phyloP scores from a whole-genome alignment of 2,113 vertebrate species.

The Pelusios castaneus region DNA sequence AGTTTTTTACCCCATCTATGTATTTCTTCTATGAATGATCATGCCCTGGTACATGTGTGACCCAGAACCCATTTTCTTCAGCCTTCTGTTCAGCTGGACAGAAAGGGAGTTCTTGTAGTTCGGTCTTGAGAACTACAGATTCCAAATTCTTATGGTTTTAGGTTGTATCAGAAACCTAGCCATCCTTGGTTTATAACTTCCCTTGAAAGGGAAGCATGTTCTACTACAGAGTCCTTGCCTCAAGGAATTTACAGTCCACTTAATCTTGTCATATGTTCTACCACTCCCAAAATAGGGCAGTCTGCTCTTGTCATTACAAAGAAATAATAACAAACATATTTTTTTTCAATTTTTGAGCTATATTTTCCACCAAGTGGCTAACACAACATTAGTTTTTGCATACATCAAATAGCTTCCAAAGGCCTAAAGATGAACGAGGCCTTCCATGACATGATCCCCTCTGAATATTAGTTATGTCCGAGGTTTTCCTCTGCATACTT shows the following conservation, averaged over 20 bases:
- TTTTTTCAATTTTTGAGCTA: neutral
- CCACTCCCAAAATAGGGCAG: neutral
- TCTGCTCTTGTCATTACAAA: neutral
- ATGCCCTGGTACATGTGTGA: neutral
- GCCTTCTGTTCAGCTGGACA: neutral
- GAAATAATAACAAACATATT: neutral
- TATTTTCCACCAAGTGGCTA: neutral
- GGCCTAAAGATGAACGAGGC: neutral
- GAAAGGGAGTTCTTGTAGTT: neutral
- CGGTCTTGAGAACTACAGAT: neutral
- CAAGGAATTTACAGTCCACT: neutral
- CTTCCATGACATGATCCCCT: neutral
- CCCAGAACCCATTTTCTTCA: neutral
- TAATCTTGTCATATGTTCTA: neutral
- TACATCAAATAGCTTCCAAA: neutral
- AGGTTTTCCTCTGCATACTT: neutral
- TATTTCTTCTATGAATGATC: neutral
- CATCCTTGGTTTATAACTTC: neutral
- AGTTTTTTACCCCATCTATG: neutral
- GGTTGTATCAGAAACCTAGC: neutral
- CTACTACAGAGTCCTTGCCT: neutral
- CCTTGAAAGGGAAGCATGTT: neutral
- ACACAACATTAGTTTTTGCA: neutral
- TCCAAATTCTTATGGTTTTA: neutral
- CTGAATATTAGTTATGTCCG: neutral